Conservation (phyloP, 2,113 vertebrate species). For the Stercorarius parasiticus region DNA sequence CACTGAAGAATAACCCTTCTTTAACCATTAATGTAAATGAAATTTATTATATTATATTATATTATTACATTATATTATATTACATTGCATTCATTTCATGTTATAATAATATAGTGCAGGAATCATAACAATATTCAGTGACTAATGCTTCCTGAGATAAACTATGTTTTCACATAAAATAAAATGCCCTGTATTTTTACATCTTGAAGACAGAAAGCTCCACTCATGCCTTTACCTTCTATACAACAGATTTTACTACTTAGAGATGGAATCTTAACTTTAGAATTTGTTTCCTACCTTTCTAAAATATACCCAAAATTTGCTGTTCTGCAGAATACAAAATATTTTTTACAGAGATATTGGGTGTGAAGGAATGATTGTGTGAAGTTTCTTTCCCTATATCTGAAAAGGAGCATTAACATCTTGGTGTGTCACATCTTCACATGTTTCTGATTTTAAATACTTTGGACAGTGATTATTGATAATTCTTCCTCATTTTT, state of each 20-base stretch:
- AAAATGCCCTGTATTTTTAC: background rate
- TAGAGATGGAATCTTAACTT: background rate
- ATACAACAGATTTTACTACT: background rate
- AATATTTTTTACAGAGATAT: background rate
- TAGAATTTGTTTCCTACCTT: background rate
- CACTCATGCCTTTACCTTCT: background rate
- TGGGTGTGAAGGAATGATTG: background rate
- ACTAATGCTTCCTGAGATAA: background rate
- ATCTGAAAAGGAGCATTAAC: background rate
- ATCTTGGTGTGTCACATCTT: background rate
- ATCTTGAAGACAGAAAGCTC: background rate
- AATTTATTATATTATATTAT: too few species aligned
- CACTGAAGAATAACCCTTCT: background rate
- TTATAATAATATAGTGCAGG: background rate
- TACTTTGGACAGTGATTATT: background rate
- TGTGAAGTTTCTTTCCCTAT: background rate
- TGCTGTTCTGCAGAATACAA: background rate
- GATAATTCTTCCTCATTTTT: background rate
- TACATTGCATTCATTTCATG: rapidly evolving
- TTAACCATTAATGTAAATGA: background rate
- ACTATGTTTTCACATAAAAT: background rate
- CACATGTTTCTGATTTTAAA: background rate
- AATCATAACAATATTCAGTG: background rate
- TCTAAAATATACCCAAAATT: background rate
- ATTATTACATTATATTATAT: too few species aligned